Percentiles rank a stretch among this genome's conserved stretches.
phyloP scores from a whole-genome alignment of 2,797 vertebrate species.

The Enoplosus armatus region DNA sequence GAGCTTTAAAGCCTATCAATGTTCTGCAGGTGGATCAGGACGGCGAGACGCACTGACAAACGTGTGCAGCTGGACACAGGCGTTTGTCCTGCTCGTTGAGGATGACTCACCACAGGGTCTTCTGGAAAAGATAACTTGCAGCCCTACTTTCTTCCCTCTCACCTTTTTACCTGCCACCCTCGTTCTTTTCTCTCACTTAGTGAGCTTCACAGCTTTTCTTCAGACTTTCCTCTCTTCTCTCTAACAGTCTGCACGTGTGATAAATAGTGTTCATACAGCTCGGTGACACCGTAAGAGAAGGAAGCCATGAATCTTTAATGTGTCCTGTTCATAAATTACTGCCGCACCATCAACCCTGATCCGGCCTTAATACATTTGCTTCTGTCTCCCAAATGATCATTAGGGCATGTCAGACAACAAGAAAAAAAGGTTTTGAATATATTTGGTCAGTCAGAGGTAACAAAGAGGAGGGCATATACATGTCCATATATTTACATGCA shows the following conservation, averaged over 20 bases:
- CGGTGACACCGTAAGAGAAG: slow-evolving; percentile 66
- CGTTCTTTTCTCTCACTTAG: slow-evolving; percentile 15
- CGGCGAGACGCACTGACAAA: neutral
- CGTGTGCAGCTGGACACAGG: slow-evolving; percentile 5
- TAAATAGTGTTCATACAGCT: slow-evolving; percentile 67
- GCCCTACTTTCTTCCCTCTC: neutral
- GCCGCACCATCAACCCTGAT: slow-evolving; percentile 61
- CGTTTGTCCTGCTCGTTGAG: slow-evolving; percentile 2
- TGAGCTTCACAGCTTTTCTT: slow-evolving; percentile 23
- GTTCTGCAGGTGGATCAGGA: slow-evolving; percentile 49
- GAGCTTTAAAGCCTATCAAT: slow-evolving; percentile 55
- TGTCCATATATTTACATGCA: neutral
- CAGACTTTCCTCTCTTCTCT: slow-evolving; percentile 26
- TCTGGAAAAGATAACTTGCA: slow-evolving; percentile 22
- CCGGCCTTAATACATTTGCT: slow-evolving; percentile 49
- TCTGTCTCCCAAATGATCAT: slow-evolving; percentile 45
- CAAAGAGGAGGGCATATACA: neutral
- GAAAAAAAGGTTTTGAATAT: neutral
- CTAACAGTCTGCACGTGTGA: slow-evolving; percentile 59
- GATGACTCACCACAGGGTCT: neutral
- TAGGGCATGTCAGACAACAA: neutral
- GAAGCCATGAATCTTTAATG: slow-evolving; percentile 81
- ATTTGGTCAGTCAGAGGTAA: neutral
- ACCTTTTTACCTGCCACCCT: slow-evolving; percentile 22
- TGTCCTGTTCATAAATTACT: slow-evolving; percentile 81